phyloP scores from a whole-genome alignment of 2,888 invertebrate species.

The Prostheceraeus crozeri region DNA sequence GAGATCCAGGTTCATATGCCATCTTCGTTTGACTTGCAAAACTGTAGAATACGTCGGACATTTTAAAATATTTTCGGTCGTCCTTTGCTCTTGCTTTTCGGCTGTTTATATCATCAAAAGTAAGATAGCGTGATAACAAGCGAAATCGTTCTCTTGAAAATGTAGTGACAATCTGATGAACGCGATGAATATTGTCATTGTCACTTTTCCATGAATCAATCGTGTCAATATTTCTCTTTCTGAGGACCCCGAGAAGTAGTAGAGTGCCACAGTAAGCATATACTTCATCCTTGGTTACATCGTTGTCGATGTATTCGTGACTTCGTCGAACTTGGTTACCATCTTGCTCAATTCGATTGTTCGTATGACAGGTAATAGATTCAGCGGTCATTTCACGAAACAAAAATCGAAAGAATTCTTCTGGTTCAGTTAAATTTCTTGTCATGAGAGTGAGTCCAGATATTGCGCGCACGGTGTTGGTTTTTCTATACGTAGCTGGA shows the following conservation, averaged over 20 bases:
- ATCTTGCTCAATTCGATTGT: conserved; percentile 9
- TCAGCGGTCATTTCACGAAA: conserved; percentile 3
- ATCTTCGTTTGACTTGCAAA: background rate
- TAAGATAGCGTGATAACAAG: conserved; percentile 17
- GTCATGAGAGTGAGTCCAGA: conserved; percentile 4
- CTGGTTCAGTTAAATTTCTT: conserved; percentile 22
- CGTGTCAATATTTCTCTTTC: conserved; percentile 18
- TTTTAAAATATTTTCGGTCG: conserved; percentile 10
- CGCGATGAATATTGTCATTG: conserved; percentile 20
- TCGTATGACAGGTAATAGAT: conserved; percentile 17
- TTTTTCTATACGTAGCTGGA: conserved; percentile 19
- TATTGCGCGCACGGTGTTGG: conserved; percentile 9
- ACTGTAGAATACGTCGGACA: background rate
- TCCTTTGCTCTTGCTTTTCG: background rate
- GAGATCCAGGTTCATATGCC: conserved; percentile 12
- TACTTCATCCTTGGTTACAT: conserved; percentile 18
- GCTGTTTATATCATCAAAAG: conserved; percentile 1
- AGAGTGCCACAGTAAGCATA: conserved; percentile 25
- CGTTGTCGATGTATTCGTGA: conserved; percentile 21
- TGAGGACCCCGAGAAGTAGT: conserved; percentile 1
- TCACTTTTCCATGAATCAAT: conserved; percentile 20
- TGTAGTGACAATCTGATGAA: conserved; percentile 28
- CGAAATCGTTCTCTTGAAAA: conserved; percentile 28
- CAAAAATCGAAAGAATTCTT: conserved; percentile 25
- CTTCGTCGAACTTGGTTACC: too few relatives aligned